These are phyloP conservation scores for Brachionus calyciflorus DNA, from an alignment of 1,140 invertebrate genomes.

Conservation along the genomic window DNA sequence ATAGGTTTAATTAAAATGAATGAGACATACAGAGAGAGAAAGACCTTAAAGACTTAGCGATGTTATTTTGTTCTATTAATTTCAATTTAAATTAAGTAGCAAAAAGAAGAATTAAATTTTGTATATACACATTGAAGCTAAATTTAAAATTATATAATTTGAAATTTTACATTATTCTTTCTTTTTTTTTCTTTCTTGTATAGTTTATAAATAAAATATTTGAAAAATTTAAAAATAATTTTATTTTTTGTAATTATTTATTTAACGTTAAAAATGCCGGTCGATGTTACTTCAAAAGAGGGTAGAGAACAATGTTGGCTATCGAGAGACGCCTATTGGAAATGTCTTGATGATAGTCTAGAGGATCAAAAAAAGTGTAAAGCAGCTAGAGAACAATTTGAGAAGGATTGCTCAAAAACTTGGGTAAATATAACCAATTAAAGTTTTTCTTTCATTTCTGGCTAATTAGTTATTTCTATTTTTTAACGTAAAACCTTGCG, in stretches of 20 bases:
- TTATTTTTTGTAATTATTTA: neutral
- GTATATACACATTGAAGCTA: conserved; percentile 12
- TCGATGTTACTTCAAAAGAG: conserved; percentile 68
- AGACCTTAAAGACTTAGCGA: neutral
- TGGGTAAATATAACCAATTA: conserved; percentile 68
- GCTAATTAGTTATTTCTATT: too few species aligned
- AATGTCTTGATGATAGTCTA: conserved; percentile 73
- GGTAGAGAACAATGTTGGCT: conserved; percentile 78
- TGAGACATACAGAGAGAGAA: too few species aligned
- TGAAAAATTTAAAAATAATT: neutral
- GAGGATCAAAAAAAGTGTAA: conserved; percentile 67
- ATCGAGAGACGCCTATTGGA: conserved; percentile 80
- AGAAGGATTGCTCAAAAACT: conserved; percentile 75
- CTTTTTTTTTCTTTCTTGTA: neutral
- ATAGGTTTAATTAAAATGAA: too few species aligned
- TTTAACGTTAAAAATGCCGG: conserved; percentile 52
- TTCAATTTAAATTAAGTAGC: too few species aligned
- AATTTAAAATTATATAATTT: conserved; percentile 21
- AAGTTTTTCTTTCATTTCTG: too few species aligned
- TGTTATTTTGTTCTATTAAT: neutral
- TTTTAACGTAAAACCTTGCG: too few species aligned
- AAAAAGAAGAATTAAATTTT: neutral
- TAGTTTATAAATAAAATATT: neutral
- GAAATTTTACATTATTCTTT: conserved; percentile 33
- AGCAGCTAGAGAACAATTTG: conserved; percentile 73